A percentile compares a stretch with the other conserved stretches of the same genome.
phyloP scores from a whole-genome alignment of 1,140 invertebrate species.

The Drosophila tropicalis region DNA sequence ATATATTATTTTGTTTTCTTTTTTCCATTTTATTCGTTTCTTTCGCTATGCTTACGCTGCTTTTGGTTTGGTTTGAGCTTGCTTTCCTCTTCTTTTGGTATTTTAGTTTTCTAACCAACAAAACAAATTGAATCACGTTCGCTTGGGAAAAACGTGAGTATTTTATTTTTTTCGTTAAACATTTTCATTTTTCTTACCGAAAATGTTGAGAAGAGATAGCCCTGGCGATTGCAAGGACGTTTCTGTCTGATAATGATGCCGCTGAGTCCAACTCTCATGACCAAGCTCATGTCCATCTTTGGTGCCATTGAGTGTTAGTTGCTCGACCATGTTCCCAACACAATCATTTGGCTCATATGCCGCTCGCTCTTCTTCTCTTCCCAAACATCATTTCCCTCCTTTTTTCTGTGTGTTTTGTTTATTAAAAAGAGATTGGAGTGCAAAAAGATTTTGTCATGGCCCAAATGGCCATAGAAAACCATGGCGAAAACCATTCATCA shows the following conservation, averaged over 20 bases:
- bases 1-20: conserved; percentile 5
- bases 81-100: conserved; percentile 57
- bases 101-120: conserved; percentile 81
- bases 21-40: conserved; percentile 48
- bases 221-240: conserved; percentile 49
- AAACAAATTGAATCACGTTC: conserved; percentile 81
- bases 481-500: conserved; percentile 62
- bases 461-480: conserved; percentile 35
- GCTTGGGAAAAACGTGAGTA: conserved; percentile 76
- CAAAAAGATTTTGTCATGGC: conserved; percentile 71
- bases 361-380: not conserved
- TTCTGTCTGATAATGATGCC: conserved; percentile 72
- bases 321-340: conserved; percentile 55
- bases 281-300: conserved; percentile 35
- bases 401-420: conserved; percentile 60
- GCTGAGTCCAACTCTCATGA: conserved; percentile 51
- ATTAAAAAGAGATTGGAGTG: conserved; percentile 75
- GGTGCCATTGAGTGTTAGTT: conserved; percentile 59
- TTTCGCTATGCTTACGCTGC: conserved; percentile 34
- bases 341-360: conserved; percentile 59
- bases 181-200: conserved; percentile 76
- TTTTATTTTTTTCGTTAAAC: conserved; percentile 81
- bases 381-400: not conserved
- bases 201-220: conserved; percentile 29
- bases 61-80: conserved; percentile 40